Base-by-base conservation (phyloP, 1,140 invertebrate genomes). In the Drosophila arawakana region DNA sequence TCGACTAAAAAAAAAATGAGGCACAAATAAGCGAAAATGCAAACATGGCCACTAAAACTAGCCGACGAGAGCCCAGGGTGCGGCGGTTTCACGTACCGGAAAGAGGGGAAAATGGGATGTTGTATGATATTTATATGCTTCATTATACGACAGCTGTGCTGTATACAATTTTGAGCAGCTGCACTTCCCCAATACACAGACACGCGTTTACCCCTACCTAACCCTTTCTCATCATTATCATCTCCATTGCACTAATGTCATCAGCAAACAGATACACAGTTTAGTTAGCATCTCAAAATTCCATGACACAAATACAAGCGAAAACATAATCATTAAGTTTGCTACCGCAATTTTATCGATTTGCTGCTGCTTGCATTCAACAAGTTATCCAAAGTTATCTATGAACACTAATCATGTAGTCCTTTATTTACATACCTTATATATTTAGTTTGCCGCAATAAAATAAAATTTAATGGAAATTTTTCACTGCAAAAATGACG, bases 111-210 rank as follows among this genome's bases (percentile, higher is more conserved):
- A 70, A 81, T 59, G 46, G 71, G 80, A 62, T 63, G 52, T 49
- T 61, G 21, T 67, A 70, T 49, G 71, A 75, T 82, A 80, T 83
- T 84, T 83, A 70, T 76, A 84, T 84, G 81, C 73, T 76, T 77
- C 25, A 7, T 11, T 21, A 52, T 52, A 15, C 50, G 50, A 77
- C 80, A 80, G 73, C 73, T 80, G 81, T 66, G 73, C 76, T 76
- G 76, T 80, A 84, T 80, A 72, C 60, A 84, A 76, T 44, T 66
- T 68, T 41, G 35, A 73, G 81, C 77, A 84, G 80, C 81, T 83
- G 80, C 80, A 72, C 52, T 60, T 37, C 44, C 49, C 44, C 46
- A 44, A 61, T 34, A 50, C 49, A 62, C 50, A 37, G 41, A 61
- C 18, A 61, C 30, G 44, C 10, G 34, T 11, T 35, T 21, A 9